Conservation (phyloP, 2,797 vertebrate genomes). For the Sitta carolinensis region DNA sequence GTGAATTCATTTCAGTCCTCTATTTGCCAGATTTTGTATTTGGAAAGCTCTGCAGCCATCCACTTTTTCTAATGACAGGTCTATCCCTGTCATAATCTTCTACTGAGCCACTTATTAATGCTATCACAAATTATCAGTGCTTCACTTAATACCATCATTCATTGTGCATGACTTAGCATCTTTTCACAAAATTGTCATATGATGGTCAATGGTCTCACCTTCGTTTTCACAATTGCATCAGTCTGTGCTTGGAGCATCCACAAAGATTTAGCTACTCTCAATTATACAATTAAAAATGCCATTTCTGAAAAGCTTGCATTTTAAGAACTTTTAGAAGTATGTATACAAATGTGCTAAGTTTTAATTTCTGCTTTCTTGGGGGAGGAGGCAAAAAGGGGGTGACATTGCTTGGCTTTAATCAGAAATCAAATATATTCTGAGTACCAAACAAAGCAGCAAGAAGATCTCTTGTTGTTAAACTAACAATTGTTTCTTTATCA, state of each 20-base stretch:
- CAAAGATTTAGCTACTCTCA: background rate
- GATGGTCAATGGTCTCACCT: background rate
- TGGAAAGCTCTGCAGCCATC: background rate
- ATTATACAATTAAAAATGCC: background rate
- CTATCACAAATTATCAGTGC: background rate
- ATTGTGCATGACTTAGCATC: background rate
- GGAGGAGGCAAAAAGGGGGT: background rate
- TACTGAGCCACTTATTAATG: background rate
- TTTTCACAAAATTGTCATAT: background rate
- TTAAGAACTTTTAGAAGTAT: background rate
- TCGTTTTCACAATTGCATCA: background rate
- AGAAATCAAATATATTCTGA: background rate
- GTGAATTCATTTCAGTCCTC: background rate
- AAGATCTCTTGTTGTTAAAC: slow-evolving; percentile 11
- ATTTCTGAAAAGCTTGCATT: background rate
- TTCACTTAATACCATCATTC: background rate
- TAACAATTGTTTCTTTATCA: slow-evolving; percentile 45
- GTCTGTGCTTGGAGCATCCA: background rate
- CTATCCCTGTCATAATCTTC: background rate
- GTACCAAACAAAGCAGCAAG: background rate
- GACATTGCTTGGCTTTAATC: background rate
- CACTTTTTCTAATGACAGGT: background rate
- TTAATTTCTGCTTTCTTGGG: background rate
- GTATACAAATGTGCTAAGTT: background rate
- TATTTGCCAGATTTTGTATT: background rate